Percentiles rank a stretch among this genome's conserved stretches.
Conservation (phyloP, 2,797 vertebrate species). For the Gorsachius magnificus region DNA sequence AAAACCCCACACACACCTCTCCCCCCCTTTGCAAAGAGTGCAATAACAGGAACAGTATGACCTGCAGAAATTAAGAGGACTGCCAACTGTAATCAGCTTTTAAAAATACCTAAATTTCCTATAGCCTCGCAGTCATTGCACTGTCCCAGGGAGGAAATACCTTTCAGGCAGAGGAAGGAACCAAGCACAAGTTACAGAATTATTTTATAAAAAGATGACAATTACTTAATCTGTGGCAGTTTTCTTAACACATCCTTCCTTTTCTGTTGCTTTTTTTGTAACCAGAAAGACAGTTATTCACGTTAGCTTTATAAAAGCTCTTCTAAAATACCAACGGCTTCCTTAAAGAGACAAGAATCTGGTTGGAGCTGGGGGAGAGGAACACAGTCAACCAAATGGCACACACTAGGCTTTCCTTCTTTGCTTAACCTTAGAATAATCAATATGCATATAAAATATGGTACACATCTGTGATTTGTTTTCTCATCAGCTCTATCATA, state of each 20-base stretch:
- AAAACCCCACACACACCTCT: too few species aligned
- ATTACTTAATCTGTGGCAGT: conserved; percentile 50
- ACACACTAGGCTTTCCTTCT: not conserved
- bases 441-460: rapidly evolving
- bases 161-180: conserved; percentile 68
- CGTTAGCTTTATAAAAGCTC: not conserved
- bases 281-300: conserved; percentile 2
- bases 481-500: not conserved
- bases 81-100: conserved; percentile 15
- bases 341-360: not conserved
- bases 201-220: conserved; percentile 52
- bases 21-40: not conserved
- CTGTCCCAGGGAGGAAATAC: conserved; percentile 33
- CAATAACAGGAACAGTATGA: not conserved
- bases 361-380: not conserved
- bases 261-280: conserved; percentile 58
- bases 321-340: not conserved
- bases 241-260: conserved; percentile 69
- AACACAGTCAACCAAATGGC: rapidly evolving
- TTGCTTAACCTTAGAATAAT: not conserved
- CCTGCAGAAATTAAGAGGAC: not conserved
- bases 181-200: conserved; percentile 45
- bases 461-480: not conserved
- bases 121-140: not conserved
- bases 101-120: conserved; percentile 17